Evolutionary conservation across 2,797 vertebrate species (phyloP).

Genomic region (Chanos chanos): DNA sequence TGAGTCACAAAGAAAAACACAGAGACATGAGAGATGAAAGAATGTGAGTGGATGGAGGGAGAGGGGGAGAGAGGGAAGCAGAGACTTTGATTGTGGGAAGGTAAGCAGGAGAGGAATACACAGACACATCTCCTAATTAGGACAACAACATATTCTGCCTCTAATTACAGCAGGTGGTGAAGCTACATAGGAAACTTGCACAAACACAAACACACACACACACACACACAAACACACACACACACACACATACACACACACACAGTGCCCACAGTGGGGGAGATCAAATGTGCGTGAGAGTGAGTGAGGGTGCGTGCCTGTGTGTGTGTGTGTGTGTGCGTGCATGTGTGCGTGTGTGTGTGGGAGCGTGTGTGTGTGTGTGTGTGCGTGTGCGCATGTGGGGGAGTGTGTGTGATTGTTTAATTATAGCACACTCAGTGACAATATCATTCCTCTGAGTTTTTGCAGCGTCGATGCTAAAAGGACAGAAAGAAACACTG

Average conservation of each 20-base stretch:
- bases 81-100: not conserved
- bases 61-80: not conserved
- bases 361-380: not conserved
- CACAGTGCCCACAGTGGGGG: too few species aligned
- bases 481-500: too few species aligned
- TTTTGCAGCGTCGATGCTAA: too few species aligned
- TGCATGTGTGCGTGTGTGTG: not conserved
- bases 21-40: not conserved
- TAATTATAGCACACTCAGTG: too few species aligned
- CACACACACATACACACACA: not conserved
- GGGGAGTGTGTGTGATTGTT: not conserved
- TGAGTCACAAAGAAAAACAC: not conserved
- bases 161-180: not conserved
- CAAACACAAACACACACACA: constrained; percentile 15
- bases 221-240: not conserved
- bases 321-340: not conserved
- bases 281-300: not conserved
- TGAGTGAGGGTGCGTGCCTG: not conserved
- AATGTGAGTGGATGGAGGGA: not conserved
- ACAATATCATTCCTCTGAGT: too few species aligned
- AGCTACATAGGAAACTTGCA: constrained; percentile 16
- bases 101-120: not conserved
- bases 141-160: not conserved
- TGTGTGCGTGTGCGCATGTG: not conserved
- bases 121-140: constrained; percentile 7